Percentiles rank a stretch among this genome's conserved stretches.
Evolutionary conservation across 2,797 vertebrate genomes (phyloP).

Genomic region (Melanogrammus aeglefinus): DNA sequence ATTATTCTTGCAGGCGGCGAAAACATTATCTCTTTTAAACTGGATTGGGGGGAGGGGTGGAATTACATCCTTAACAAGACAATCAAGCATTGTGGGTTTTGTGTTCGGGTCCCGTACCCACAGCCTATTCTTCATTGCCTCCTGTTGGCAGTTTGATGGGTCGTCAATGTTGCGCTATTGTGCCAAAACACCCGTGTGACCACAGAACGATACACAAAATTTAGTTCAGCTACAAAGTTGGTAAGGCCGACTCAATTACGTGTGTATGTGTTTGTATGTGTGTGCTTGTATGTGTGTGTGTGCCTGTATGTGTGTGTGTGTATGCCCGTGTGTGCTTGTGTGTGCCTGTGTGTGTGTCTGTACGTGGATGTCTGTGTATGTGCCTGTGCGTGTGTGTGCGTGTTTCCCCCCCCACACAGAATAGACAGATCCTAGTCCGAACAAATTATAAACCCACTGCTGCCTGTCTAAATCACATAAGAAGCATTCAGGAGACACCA

Average conservation of each 20-base stretch:
- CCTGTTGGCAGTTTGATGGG: slow-evolving; percentile 41
- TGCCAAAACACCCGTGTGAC: slow-evolving; percentile 27
- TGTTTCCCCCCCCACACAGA: background rate
- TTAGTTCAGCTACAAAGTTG: background rate
- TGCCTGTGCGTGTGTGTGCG: no score
- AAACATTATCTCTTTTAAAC: slow-evolving; percentile 60
- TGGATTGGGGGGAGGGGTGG: slow-evolving; percentile 52
- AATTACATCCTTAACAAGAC: slow-evolving; percentile 68
- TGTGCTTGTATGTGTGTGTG: background rate
- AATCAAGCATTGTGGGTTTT: slow-evolving; percentile 33
- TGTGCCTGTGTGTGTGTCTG: no score
- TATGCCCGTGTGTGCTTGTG: no score
- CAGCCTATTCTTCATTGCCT: slow-evolving; percentile 33
- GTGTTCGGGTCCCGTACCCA: slow-evolving; percentile 32
- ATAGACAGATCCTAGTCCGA: background rate
- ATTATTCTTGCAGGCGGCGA: slow-evolving; percentile 15
- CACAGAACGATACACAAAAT: slow-evolving; percentile 13
- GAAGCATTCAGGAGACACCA: slow-evolving; percentile 25
- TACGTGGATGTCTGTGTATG: no score
- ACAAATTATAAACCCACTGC: background rate
- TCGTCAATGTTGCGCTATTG: slow-evolving; percentile 25
- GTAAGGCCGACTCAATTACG: background rate
- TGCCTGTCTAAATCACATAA: slow-evolving; percentile 14
- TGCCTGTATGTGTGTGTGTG: background rate
- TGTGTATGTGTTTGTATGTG: slow-evolving; percentile 1